phyloP scores from a whole-genome alignment of 2,888 invertebrate genomes.

The Theristus sp. region DNA sequence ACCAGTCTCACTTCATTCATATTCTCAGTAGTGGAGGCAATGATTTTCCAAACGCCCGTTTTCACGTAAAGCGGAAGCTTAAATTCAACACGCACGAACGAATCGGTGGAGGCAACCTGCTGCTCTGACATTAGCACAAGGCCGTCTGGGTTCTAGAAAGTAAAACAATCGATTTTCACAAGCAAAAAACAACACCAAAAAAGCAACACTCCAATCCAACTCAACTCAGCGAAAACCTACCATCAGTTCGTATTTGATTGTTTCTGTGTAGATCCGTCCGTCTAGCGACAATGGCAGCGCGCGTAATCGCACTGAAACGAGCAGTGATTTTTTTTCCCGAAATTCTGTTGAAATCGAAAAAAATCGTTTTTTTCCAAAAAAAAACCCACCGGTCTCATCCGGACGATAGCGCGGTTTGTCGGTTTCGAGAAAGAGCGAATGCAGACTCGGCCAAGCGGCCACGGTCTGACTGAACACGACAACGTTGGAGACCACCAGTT shows the following conservation, averaged over 20 bases:
- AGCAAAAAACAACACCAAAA: neutral
- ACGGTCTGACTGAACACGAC: neutral
- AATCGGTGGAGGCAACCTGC: neutral
- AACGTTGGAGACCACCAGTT: neutral
- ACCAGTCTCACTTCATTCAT: neutral
- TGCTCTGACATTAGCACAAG: neutral
- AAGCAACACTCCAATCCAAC: no score
- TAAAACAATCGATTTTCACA: neutral
- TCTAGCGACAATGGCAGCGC: neutral
- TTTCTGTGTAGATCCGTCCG: neutral
- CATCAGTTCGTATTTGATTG: neutral
- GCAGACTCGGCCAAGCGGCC: neutral
- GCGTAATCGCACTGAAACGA: neutral
- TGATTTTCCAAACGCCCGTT: neutral
- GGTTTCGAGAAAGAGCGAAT: neutral
- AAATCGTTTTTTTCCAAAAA: neutral
- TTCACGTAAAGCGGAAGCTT: neutral
- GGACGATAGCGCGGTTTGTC: neutral
- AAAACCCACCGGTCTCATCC: neutral
- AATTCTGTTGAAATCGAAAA: no score
- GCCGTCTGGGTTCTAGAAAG: neutral
- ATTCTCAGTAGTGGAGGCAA: neutral
- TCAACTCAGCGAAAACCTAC: no score
- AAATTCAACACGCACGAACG: neutral
- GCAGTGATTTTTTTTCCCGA: neutral